A percentile compares a stretch with the other conserved stretches of the same genome.
phyloP scores from a whole-genome alignment of 2,113 vertebrate species.

The Rhinogobius similis region DNA sequence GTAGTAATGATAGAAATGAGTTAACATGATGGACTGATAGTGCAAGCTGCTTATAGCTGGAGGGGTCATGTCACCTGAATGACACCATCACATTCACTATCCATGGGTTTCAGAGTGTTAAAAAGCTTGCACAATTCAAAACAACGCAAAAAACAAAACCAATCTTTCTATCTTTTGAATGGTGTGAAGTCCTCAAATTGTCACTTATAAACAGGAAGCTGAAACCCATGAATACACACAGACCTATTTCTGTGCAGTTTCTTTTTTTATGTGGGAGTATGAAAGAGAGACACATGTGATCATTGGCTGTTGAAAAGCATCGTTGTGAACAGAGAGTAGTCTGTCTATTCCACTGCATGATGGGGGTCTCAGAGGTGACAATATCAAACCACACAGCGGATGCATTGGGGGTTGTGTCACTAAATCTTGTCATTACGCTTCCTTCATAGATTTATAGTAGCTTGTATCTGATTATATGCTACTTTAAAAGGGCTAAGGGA shows the following conservation, averaged over 20 bases:
- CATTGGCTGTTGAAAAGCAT: constrained; percentile 55
- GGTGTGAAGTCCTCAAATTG: too few relatives aligned
- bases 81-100: constrained; percentile 40
- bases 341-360: constrained; percentile 31
- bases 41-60: constrained; percentile 43
- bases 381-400: constrained; percentile 26
- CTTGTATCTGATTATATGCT: constrained; percentile 59
- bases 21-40: constrained; percentile 25
- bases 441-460: constrained; percentile 44
- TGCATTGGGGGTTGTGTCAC: constrained; percentile 24
- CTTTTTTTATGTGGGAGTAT: constrained; percentile 36
- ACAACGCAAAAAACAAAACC: too few relatives aligned
- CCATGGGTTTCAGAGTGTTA: too few relatives aligned
- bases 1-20: constrained; percentile 29
- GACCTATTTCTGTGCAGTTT: constrained; percentile 42
- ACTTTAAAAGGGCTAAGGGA: constrained; percentile 31
- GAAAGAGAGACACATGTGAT: constrained; percentile 45
- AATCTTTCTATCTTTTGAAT: too few relatives aligned
- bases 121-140: too few relatives aligned
- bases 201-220: too few relatives aligned
- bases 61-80: constrained; percentile 58
- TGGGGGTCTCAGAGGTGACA: constrained; percentile 50
- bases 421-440: constrained; percentile 56
- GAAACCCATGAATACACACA: constrained; percentile 12
- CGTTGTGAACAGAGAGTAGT: constrained; percentile 42